Evolutionary conservation across 1,140 invertebrate species (phyloP), one percentile per base, ranked within the genome.

Genomic region (Diorhabda elongata): DNA sequence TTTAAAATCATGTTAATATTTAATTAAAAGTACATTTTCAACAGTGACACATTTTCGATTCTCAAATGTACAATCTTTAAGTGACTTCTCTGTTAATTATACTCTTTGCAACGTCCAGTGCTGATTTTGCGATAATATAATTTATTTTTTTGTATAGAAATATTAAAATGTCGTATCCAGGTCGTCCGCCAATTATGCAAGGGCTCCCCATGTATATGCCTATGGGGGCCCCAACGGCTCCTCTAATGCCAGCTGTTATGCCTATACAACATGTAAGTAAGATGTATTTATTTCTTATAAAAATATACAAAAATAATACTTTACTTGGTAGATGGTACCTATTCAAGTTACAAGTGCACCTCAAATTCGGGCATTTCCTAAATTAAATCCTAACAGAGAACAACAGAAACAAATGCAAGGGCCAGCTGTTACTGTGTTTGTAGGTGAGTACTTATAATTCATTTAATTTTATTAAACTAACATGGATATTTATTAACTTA

Each of bases 391-490:
- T 70, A 77, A 73, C 82, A 76, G 76, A 79, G 83, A 74, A 76
- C 82, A 72, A 78, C 80, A 71, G 78, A 83, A 80, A 75, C 81
- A 61, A 77, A 81, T 81, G 72, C 85, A 87, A 64, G 95, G 94
- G 1, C 95, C 96, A 1, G 89, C 95, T 0, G 96, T 98, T 9
- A 98, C 97, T 11, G 97, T 99, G 0, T 99, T 99, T 84, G 95
- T 98, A 60, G 86, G 85, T 86, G 77, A 70, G 76, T 79, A 45
- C 58, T 42, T 3, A 52, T 52, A 52, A 52, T 8, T 52, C 2
- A 52, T 52, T 8, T 8, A 52, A 52, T 8, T 8, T 8, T 52
- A 52, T 52, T 3, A 8, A n/a, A 52, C 2, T 52, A 52, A 8
- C 8, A 52, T 52, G 45, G 5, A 52, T 1, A 5, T 52, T 2